Evolutionary conservation across 2,888 invertebrate species (phyloP).

Genomic region (Tortricodes alternella): DNA sequence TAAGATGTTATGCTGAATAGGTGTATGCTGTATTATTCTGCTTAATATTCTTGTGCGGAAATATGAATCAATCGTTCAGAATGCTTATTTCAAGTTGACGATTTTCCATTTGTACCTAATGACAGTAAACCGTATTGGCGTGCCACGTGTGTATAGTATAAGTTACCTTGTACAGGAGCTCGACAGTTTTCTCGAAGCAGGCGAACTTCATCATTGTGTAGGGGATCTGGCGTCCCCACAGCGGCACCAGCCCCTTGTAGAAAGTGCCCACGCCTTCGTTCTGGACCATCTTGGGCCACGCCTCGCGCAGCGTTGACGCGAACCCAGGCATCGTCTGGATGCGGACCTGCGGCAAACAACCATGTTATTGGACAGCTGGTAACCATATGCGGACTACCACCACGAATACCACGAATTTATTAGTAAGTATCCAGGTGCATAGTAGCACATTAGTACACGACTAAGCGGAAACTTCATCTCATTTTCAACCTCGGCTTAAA

Average conservation of each 20-base stretch:
- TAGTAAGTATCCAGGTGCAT: no score
- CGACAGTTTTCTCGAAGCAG: conserved; percentile 98
- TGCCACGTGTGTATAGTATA: neutral
- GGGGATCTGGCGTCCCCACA: conserved; percentile 99
- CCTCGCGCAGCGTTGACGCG: conserved; percentile 93
- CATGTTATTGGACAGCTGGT: neutral
- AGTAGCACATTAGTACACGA: no score
- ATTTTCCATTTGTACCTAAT: no score
- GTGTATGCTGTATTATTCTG: no score
- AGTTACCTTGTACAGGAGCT: conserved; percentile 90
- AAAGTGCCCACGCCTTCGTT: conserved; percentile 95
- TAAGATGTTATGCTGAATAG: no score
- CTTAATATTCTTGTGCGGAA: no score
- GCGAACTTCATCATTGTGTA: conserved; percentile 99
- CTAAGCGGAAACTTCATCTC: no score
- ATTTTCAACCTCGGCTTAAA: no score
- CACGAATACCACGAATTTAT: no score
- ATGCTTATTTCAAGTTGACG: no score
- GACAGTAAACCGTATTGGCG: neutral
- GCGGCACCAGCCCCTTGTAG: conserved; percentile 97
- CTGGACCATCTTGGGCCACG: conserved; percentile 93
- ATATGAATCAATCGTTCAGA: no score
- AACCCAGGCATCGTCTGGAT: conserved; percentile 98
- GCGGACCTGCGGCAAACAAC: conserved; percentile 84
- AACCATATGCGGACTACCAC: no score